Base-by-base conservation (phyloP, 2,113 vertebrate species). In the Alectura lathami region DNA sequence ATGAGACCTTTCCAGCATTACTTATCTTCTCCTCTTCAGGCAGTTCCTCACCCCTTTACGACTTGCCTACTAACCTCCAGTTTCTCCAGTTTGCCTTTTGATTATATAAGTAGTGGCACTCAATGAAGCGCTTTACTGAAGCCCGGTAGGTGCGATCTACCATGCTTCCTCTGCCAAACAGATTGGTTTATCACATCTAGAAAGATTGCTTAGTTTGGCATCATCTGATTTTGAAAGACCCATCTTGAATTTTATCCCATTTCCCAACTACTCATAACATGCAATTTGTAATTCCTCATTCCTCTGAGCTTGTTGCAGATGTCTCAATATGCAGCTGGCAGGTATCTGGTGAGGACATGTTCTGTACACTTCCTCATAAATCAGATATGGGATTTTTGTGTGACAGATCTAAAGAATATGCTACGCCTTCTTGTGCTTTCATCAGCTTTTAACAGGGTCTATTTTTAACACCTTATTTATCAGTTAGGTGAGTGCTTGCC, bases 231-330 rank as follows among this genome's bases (percentile, higher is more conserved):
- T 88, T 92, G 75, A 94, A 88, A 76, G 66, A 92, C 30, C 11
- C 53, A 60, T 76, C 66, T 79, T 92, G 16, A 48, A 79, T 82
- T 21, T 88, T 68, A 43, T 11, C 66, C 69, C 48, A 50, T 63
- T 95, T 94, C 67, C 43, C 62, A 92, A 70, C 10, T 76, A 64
- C 64, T 94, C 53, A 54, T 78, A 81, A 75, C 34, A n/a, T 47
- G 72, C 51, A 89, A 75, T 91, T 75, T 75, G 47, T 68, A 75
- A 72, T 91, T 86, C 81, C 51, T 94, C 21, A 84, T 84, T 89
- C 66, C 38, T 60, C 86, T 86, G 36, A 68, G 53, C 89, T 87
- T 82, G n/a, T 72, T 95, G 73, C 67, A 74, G 86, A 83, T 42
- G 27, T 90, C 63, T 94, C 43, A 50, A 54, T 60, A 47, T 1